A percentile compares a stretch with the other conserved stretches of the same genome.
Evolutionary conservation across 2,888 invertebrate species (phyloP).

Genomic region (Apamea monoglypha): DNA sequence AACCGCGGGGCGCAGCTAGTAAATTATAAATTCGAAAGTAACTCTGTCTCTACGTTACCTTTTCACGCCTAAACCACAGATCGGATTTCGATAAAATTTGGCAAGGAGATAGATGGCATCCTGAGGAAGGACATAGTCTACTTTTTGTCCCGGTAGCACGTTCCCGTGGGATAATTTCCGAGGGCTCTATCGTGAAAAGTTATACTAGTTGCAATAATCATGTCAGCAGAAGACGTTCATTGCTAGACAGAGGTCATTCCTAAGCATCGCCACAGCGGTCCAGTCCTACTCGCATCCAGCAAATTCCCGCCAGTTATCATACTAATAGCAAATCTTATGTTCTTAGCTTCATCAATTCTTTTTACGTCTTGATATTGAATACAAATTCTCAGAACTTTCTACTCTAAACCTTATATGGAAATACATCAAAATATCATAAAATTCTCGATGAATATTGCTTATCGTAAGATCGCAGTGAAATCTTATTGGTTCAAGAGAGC

Average conservation of each 20-base stretch:
- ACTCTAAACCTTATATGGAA: conserved; percentile 34
- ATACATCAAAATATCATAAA: conserved; percentile 55
- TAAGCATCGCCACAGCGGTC: neutral
- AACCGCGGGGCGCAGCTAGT: too few species aligned
- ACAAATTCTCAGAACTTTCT: neutral
- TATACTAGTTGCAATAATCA: neutral
- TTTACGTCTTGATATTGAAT: conserved; percentile 5
- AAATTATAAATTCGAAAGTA: neutral
- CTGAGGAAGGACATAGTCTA: neutral
- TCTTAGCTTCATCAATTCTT: neutral
- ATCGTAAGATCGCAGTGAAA: conserved; percentile 49
- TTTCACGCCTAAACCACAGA: neutral
- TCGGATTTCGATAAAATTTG: neutral
- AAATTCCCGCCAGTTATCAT: neutral
- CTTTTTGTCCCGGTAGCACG: neutral
- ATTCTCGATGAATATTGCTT: conserved; percentile 46
- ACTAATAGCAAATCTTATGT: neutral
- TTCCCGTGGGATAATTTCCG: neutral
- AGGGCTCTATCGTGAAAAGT: neutral
- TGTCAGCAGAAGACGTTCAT: neutral
- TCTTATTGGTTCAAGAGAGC: conserved; percentile 62
- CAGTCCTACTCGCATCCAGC: neutral
- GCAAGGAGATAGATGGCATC: neutral
- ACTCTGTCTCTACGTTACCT: neutral
- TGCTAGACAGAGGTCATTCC: neutral